Base-by-base conservation (phyloP, 2,113 vertebrate genomes). In the Tachysurus vachellii region DNA sequence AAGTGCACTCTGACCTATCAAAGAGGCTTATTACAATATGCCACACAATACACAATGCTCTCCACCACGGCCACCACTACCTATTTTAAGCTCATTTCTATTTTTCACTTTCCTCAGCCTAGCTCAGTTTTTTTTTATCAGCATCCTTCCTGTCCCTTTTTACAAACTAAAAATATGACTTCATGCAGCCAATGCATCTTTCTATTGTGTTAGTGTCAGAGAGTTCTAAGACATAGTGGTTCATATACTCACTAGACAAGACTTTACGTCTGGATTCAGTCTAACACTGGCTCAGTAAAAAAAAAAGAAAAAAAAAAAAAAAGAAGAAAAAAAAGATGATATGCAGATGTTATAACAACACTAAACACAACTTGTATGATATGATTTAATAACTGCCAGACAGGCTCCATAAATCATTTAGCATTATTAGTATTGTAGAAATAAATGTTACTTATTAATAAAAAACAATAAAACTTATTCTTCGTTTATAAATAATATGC, bases 1-100 rank as follows among this genome's bases (percentile, higher is more conserved):
- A 93, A 94, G 94, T 92, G 90, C 91, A 92, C 31, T 0, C 59
- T 92, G 91, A 93, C 92, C 92, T 93, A 90, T 89, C 85, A 82
- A n/a, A 89, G 85, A 87, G 44, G 10, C 81, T 83, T 83, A 80
- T 54, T 88, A 64, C 42, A 75, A 64, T 50, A 80, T 64, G 59
- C n/a, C 13, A 59, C 87, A 86, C 84, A 88, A 85, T 79, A 42
- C 59, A 86, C 79, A 81, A 81, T 81, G 56, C 77, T 80, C 54
- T 19, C 54, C 54, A 76, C 80, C 0, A 80, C 44, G 23, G 12
- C 53, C 61, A 56, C 66, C 13, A 54, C 53, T 80, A 87, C 79
- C 86, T 80, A 57, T 87, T 90, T 88, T 66, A 86, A 44, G 26
- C 85, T 85, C 56, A 80, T 19, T 80, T 85, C 86, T 90, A 85